Conservation (phyloP, 1,140 invertebrate species). For the Himalopsyche phryganea region DNA sequence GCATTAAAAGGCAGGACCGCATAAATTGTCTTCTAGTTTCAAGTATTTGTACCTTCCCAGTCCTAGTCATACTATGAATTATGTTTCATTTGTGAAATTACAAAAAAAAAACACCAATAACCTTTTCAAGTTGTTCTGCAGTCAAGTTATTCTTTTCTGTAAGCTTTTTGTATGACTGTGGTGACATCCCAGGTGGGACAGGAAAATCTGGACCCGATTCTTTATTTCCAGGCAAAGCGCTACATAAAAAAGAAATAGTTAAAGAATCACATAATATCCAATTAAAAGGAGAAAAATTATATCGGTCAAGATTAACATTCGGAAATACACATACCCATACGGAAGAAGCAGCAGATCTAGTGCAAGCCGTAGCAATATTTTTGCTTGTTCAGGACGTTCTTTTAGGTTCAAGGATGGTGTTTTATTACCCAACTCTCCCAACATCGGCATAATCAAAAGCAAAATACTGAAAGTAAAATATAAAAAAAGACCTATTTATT, state of each 20-base stretch:
- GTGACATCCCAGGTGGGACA: conserved; percentile 76
- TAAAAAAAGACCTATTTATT: conserved; percentile 17
- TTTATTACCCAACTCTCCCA: conserved; percentile 62
- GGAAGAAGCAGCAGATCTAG: conserved; percentile 81
- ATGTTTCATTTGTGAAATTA: too few species aligned
- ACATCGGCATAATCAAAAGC: conserved; percentile 73
- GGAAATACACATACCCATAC: conserved; percentile 63
- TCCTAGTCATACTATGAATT: too few species aligned
- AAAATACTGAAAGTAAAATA: conserved; percentile 72
- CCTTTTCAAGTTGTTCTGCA: conserved; percentile 80
- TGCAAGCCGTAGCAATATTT: conserved; percentile 71
- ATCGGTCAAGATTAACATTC: too few species aligned
- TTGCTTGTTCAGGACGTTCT: conserved; percentile 63
- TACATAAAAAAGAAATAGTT: conserved; percentile 29
- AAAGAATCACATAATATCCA: not conserved
- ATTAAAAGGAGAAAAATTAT: not conserved
- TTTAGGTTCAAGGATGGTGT: conserved; percentile 49
- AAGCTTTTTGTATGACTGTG: conserved; percentile 75
- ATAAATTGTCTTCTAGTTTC: too few species aligned
- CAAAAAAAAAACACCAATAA: too few species aligned
- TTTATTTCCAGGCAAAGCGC: conserved; percentile 43
- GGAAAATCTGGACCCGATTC: conserved; percentile 53
- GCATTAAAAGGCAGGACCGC: too few species aligned
- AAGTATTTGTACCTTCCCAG: too few species aligned
- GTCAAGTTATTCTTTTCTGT: conserved; percentile 70